Evolutionary conservation across 1,140 invertebrate species (phyloP).

Genomic region (Drosophila persimilis): DNA sequence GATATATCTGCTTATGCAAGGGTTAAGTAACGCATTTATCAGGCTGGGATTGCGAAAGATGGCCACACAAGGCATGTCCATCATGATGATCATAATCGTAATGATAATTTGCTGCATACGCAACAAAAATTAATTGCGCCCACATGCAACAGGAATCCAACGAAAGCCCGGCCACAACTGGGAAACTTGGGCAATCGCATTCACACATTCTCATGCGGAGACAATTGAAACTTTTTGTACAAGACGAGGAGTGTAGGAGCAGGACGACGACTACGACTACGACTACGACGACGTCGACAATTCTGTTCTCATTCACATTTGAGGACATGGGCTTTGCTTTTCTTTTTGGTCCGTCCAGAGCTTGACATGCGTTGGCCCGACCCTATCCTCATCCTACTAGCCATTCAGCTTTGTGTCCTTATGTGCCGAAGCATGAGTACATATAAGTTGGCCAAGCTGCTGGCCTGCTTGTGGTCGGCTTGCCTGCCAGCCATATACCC

Average conservation of each 20-base stretch:
- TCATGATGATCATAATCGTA: constrained; percentile 31
- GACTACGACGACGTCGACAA: constrained; percentile 37
- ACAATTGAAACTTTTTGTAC: constrained; percentile 74
- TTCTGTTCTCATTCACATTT: constrained; percentile 57
- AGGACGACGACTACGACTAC: not conserved
- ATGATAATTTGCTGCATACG: constrained; percentile 38
- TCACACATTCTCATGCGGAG: constrained; percentile 70
- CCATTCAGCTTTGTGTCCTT: constrained; percentile 16
- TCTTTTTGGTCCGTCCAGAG: constrained; percentile 32
- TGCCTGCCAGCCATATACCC: constrained; percentile 33
- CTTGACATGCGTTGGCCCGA: constrained; percentile 44
- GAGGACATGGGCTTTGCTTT: constrained; percentile 67
- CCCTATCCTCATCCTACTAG: constrained; percentile 9
- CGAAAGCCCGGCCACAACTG: constrained; percentile 34
- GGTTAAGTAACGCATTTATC: constrained; percentile 42
- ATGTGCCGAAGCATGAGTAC: constrained; percentile 36
- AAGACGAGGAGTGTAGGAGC: too few relatives aligned
- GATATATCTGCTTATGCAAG: not conserved
- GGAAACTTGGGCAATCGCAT: constrained; percentile 74
- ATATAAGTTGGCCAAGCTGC: constrained; percentile 49
- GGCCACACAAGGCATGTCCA: constrained; percentile 29
- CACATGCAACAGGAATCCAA: constrained; percentile 67
- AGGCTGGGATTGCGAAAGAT: constrained; percentile 40
- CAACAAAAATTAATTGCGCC: constrained; percentile 67
- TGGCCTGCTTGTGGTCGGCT: constrained; percentile 62